Evolutionary conservation across 1,140 invertebrate species (phyloP), one percentile per base, ranked within the genome.

Genomic region (Pogonomyrmex barbatus): DNA sequence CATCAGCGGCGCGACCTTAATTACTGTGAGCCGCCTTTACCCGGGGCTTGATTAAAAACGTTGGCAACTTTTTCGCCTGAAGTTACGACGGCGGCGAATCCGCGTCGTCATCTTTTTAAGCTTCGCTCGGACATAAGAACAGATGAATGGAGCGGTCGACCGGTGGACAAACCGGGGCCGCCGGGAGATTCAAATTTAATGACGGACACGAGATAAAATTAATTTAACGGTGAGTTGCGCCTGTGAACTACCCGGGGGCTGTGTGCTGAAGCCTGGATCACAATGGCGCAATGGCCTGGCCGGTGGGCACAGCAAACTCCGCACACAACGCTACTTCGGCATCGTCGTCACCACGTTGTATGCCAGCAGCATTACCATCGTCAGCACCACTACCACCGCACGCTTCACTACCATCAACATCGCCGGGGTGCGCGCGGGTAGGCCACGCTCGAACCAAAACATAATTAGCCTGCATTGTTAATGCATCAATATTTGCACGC

Each of bases 401-500:
- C 89, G 77, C 79, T 83, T 78, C 87, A 65, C 60, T 67, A 60
- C 79, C 79, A 82, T 39, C 79, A 78, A 81, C 91, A 89, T 68
- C 70, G 70, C 78, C 70, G 75, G 75, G 76, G 77, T 73, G 86
- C 47, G 75, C 71, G 71, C 83, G 86, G 83, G 86, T 87, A 88
- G 75, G 81, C 89, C 70, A 67, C 87, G 70, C 88, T 73, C 91
- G 88, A 88, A 94, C 93, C 94, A 94, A 95, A 95, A 95, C 94
- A 95, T 95, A 95, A 95, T 95, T 95, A 95, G 94, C 92, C 89
- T 95, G 94, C 93, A 95, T 95, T 94, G 92, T 95, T 95, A 94
- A 95, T 94, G 93, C 93, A 94, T 93, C 93, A 95, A 95, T 95
- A 95, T 95, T 95, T 95, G 94, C 90, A 92, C 90, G 85, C 93